Evolutionary conservation across 1,140 invertebrate species (phyloP), one percentile per base, ranked within the genome.

Genomic region (Leguminivora glycinivorella): DNA sequence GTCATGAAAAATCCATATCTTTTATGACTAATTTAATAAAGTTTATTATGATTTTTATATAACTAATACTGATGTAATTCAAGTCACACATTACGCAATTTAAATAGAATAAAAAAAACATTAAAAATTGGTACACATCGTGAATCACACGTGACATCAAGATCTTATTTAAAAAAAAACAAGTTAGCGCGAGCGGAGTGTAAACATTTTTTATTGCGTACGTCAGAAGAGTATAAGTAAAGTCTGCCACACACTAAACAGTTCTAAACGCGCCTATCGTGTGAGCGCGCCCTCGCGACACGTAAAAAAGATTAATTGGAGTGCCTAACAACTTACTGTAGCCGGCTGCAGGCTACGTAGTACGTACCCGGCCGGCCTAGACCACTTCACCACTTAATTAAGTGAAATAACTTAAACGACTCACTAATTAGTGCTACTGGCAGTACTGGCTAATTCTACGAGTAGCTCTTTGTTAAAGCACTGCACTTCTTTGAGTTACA

Each of bases 271-370:
- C 26, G 58, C 19, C 58, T 26, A 63, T 63, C 58, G 58, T 63
- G 58, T 63, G 58, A 31, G 56, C 58, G n/a, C 58, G 58, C 26
- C 58, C 81, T 74, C 80, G 83, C 79, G 77, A 83, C 82, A 90
- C 88, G 89, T 89, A 87, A 88, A 86, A 89, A 90, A 90, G 88
- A 91, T 91, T 91, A 91, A 91, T 91, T 91, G 89, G 89, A 91
- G 88, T 89, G 88, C 83, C 87, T 87, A 89, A 89, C 87, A 89
- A 86, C 84, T 89, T 88, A 52, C 12, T n/a, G 58, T 63, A 31
- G 25, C 47, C 31, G 6, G 58, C n/a, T 29, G 26, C 58, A 58
- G 56, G 24, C 56, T n/a, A n/a, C 19, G 52, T 60, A 56, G 47
- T 83, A n/a, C 84, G 87, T 90, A 78, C 77, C 74, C 82, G 76